Evolutionary conservation across 35 echinoderm and acorn worm genomes (phyloP).

Genomic region (Nesometra sesokonis): DNA sequence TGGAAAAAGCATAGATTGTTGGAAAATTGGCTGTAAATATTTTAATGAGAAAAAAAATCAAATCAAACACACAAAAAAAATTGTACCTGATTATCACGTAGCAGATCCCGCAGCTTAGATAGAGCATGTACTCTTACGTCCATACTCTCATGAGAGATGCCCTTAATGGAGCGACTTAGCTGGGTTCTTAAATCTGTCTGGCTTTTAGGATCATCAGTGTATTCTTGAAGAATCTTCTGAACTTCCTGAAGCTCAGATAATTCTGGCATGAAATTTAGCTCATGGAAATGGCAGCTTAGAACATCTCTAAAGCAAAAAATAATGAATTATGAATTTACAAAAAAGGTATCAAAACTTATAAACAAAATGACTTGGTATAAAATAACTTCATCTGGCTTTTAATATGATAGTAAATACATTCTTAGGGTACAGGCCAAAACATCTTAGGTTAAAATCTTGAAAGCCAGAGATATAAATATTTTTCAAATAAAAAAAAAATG

Average conservation of each 20-base stretch:
- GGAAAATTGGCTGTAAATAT: too few relatives aligned
- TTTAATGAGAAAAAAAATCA: too few relatives aligned
- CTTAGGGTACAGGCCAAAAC: too few relatives aligned
- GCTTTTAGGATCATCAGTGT: constrained; percentile 60
- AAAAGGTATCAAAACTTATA: too few relatives aligned
- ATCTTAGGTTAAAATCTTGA: too few relatives aligned
- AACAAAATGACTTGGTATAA: too few relatives aligned
- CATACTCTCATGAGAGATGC: constrained; percentile 85
- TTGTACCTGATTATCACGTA: constrained; percentile 67
- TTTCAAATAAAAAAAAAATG: too few relatives aligned
- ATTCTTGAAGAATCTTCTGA: constrained; percentile 56
- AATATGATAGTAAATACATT: too few relatives aligned
- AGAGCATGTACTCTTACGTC: constrained; percentile 89
- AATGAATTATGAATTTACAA: background rate
- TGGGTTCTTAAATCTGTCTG: constrained; percentile 76
- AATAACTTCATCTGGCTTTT: too few relatives aligned
- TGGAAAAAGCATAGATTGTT: too few relatives aligned
- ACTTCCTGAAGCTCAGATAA: constrained; percentile 60
- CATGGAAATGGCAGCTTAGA: constrained; percentile 64
- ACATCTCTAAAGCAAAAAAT: constrained; percentile 32
- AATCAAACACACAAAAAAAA: background rate
- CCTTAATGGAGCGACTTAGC: constrained; percentile 63
- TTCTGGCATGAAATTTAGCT: constrained; percentile 91
- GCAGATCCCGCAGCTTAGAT: constrained; percentile 70
- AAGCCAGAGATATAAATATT: too few relatives aligned